A percentile compares a stretch with the other conserved stretches of the same genome.
These are phyloP conservation scores for Protaetia brevitarsis DNA, from an alignment of 1,140 invertebrate species.

Conservation along the genomic window DNA sequence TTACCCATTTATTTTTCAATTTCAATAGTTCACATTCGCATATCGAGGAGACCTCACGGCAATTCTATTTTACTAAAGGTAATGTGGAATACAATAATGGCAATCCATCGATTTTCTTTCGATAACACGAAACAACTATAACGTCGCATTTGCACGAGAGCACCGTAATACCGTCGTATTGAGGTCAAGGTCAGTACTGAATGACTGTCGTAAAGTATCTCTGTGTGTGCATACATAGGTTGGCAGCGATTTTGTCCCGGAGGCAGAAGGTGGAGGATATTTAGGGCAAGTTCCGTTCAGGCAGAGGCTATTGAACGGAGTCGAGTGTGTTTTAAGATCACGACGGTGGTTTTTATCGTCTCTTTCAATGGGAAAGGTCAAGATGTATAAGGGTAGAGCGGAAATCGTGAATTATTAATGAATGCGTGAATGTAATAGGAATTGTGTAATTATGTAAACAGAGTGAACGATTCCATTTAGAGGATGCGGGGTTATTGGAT, in stretches of 20 bases:
- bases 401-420: background rate
- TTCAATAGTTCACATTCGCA: slow-evolving; percentile 7
- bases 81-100: background rate
- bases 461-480: no score
- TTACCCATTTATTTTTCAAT: no score
- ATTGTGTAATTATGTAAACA: no score
- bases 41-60: background rate
- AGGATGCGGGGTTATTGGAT: no score
- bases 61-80: background rate
- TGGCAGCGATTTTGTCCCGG: background rate
- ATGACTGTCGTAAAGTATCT: background rate
- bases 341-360: background rate
- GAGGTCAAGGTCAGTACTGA: background rate
- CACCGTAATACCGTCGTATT: background rate
- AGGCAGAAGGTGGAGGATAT: background rate
- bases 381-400: background rate
- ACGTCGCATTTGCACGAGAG: background rate
- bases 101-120: background rate
- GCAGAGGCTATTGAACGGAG: background rate
- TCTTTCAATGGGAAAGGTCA: background rate
- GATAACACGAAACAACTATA: background rate
- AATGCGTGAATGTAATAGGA: no score
- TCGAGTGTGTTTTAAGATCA: background rate
- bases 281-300: background rate
- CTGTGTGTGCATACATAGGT: no score